Evolutionary conservation across 2,797 vertebrate genomes (phyloP), one percentile per base, ranked within the genome.

Genomic region (Rhinogobio ventralis): DNA sequence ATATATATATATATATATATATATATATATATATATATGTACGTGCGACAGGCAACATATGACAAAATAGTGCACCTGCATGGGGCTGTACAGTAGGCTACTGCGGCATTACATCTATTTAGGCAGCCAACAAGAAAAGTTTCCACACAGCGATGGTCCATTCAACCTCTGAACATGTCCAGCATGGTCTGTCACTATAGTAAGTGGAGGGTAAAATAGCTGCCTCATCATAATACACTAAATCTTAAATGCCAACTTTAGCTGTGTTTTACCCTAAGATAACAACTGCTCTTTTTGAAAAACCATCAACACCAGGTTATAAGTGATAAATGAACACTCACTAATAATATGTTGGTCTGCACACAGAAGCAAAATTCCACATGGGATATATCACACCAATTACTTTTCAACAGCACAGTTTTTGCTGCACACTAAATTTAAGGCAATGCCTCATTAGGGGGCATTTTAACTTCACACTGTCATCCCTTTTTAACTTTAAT

Each of bases 381-480:
- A 30, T 62, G 42, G 62, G 53, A 45, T 39, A 7, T 28, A 82
- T 86, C 75, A 30, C 86, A 80, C 62, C 82, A 84, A 89, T 89
- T 86, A 85, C 82, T 83, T 86, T 89, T 86, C 85, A 86, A 84
- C 78, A 83, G 51, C 66, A 5, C 72, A 66, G 75, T 73, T 87
- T 84, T 86, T 75, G 55, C 78, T n/a, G 67, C 60, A n/a, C 82
- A 45, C 84, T 78, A 74, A 87, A 79, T 80, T 77, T 86, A 84
- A 82, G 46, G 67, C n/a, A 46, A 79, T 78, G 74, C 62, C 83
- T 86, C 81, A 86, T 77, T 72, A 20, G 60, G 39, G 60, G 81
- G 72, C 30, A 51, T 60, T 81, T 89, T 69, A 78, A 78, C 46
- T 30, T 30, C 66, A 62, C 23, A 36, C 33, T 67, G 46, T 30